Conservation (phyloP, 2,797 vertebrate genomes). For the Periparus ater region DNA sequence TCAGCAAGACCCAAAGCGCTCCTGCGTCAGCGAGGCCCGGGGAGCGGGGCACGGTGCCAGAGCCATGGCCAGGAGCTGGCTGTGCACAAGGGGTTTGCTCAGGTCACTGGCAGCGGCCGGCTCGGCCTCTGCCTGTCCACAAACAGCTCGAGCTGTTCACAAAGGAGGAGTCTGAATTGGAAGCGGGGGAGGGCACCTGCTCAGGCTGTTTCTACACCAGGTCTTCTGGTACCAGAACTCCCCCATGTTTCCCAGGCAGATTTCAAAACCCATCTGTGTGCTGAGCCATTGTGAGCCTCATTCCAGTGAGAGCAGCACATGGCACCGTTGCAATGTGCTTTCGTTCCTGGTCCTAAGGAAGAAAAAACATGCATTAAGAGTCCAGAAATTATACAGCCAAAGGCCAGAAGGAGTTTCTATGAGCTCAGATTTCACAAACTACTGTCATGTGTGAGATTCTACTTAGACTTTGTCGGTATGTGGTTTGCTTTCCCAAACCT, state of each 20-base stretch:
- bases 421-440: background rate
- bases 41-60: background rate
- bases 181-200: background rate
- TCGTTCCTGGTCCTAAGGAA: background rate
- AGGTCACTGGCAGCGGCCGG: fast-evolving
- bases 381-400: background rate
- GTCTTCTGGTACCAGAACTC: background rate
- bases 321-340: background rate
- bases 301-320: fast-evolving
- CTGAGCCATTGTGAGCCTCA: background rate
- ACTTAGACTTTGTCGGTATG: background rate
- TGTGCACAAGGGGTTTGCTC: fast-evolving
- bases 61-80: fast-evolving
- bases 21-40: fast-evolving
- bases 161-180: background rate
- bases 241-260: background rate
- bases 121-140: background rate
- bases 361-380: background rate
- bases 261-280: background rate
- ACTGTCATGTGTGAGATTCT: background rate
- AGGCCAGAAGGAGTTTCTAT: background rate
- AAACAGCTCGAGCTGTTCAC: background rate
- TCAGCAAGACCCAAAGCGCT: background rate
- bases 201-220: background rate
- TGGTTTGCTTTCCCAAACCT: background rate